phyloP scores from a whole-genome alignment of 2,113 vertebrate genomes.

The Istiophorus platypterus region DNA sequence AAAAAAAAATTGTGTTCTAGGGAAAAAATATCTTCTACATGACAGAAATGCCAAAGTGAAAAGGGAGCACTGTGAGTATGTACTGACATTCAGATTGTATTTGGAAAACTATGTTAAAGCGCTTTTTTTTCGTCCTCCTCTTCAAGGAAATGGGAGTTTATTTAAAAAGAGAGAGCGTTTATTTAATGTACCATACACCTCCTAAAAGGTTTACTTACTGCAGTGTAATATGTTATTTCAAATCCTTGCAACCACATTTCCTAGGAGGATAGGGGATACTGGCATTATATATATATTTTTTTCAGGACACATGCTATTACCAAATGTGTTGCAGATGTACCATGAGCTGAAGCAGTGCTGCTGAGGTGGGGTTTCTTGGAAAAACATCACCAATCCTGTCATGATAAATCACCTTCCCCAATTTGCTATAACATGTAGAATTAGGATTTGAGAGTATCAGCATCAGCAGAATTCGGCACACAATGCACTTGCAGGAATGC shows the following conservation, averaged over 20 bases:
- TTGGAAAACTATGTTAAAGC: conserved; percentile 73
- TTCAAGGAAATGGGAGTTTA: conserved; percentile 86
- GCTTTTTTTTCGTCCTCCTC: conserved; percentile 58
- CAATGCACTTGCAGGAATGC: conserved; percentile 11
- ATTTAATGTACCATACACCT: conserved; percentile 85
- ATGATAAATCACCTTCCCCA: conserved; percentile 78
- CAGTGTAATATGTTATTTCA: conserved; percentile 86
- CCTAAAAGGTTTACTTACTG: conserved; percentile 85
- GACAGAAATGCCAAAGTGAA: conserved; percentile 45
- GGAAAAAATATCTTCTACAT: conserved; percentile 34
- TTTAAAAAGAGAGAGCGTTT: conserved; percentile 83
- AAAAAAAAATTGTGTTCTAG: conserved; percentile 32
- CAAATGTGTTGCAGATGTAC: conserved; percentile 86
- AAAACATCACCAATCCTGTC: conserved; percentile 73
- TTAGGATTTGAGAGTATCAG: conserved; percentile 60
- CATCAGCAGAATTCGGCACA: conserved; percentile 60
- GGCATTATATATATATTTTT: conserved; percentile 50
- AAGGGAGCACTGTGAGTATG: conserved; percentile 48
- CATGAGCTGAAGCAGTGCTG: conserved; percentile 48
- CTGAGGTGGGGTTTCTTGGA: conserved; percentile 70
- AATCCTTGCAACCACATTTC: conserved; percentile 84
- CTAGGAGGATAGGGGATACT: conserved; percentile 82
- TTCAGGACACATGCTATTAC: conserved; percentile 75
- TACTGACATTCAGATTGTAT: conserved; percentile 72
- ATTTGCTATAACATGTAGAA: conserved; percentile 68